Evolutionary conservation across 2,797 vertebrate species (phyloP), one percentile per base, ranked within the genome.

Genomic region (Tapirus indicus): DNA sequence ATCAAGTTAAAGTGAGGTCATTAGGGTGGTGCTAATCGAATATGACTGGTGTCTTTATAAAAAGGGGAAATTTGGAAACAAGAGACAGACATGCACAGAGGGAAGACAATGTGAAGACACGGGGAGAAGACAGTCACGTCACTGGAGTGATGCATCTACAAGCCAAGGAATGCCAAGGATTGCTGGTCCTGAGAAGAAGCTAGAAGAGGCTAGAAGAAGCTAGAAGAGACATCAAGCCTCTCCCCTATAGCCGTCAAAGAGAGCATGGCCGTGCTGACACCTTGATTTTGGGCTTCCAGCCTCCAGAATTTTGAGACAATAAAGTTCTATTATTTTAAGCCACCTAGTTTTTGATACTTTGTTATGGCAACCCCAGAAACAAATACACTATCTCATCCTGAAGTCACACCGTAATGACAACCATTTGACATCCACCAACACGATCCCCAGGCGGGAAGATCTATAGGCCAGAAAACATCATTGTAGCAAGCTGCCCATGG

Each of bases 1-100:
- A 71, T 82, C 44, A n/a, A 88, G 82, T 71, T 95, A 88, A 96
- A 96, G 74, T 58, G 60, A 96, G 23, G 82, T 69, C 52, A 41
- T 77, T 54, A 17, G 14, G 14, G 29, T 83, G 35, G 20, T 62
- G 16, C 5, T 78, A 95, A 91, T 94, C 13, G 25, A 94, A 74
- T 85, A 84, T 60, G 62, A 92, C 80, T 84, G 2, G 18, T 78
- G 9, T 89, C 20, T 66, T 94, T 96, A 66, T 52, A 78, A 82
- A 78, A 68, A 49, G 66, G 35, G 12, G 83, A 64, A 71, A 49
- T 91, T 62, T 66, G 52, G 66, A 54, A 38, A 35, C 11, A 47
- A 47, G 68, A 89, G 64, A 69, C 3, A 90, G 58, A 79, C 20
- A 66, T 1, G 27, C 44, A 54, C 18, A 66, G 32, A 74, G 7